phyloP scores from a whole-genome alignment of 2,113 vertebrate species.

The Charina bottae region DNA sequence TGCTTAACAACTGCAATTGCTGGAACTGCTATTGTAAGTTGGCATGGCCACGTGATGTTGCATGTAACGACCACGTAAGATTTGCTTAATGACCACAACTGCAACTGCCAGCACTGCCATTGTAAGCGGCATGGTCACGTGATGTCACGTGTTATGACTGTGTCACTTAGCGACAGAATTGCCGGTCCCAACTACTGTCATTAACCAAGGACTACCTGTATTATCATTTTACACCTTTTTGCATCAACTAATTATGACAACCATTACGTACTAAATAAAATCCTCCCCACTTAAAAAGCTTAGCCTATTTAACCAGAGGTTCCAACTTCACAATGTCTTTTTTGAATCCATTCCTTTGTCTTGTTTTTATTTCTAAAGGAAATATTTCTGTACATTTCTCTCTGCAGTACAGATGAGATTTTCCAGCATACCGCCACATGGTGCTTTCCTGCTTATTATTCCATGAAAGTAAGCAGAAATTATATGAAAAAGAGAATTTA shows the following conservation, averaged over 20 bases:
- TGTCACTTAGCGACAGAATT: not conserved
- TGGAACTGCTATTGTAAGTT: not conserved
- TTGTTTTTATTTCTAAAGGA: not conserved
- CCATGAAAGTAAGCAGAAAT: slow-evolving; percentile 11
- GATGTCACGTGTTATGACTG: not conserved
- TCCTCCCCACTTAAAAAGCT: not conserved
- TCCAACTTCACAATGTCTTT: not conserved
- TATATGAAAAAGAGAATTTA: not conserved
- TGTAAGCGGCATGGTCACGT: not conserved
- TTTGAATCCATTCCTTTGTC: not conserved
- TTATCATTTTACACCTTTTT: not conserved
- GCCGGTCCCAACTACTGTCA: not conserved
- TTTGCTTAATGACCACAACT: not conserved
- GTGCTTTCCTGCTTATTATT: slow-evolving; percentile 14
- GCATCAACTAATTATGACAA: not conserved
- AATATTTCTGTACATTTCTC: slow-evolving; percentile 5
- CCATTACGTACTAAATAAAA: not conserved
- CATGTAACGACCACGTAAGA: not conserved
- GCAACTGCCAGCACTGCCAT: not conserved
- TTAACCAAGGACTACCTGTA: not conserved
- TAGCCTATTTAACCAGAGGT: not conserved
- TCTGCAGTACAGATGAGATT: slow-evolving; percentile 8
- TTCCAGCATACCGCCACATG: slow-evolving; percentile 3
- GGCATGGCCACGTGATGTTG: not conserved
- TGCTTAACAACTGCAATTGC: not conserved